Conservation (phyloP, 2,888 invertebrate species). For the Halictus ligatus region DNA sequence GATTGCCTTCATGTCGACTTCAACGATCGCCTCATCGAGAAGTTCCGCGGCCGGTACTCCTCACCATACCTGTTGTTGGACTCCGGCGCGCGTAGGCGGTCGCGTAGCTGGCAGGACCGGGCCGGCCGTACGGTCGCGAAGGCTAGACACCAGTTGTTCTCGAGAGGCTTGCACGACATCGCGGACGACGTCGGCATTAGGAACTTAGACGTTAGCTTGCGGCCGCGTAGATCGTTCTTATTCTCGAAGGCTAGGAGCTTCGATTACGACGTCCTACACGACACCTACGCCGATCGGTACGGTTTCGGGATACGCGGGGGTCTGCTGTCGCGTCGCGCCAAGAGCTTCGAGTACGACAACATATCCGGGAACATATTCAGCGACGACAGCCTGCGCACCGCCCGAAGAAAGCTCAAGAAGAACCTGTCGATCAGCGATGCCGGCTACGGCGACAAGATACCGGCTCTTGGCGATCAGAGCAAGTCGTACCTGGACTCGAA, state of each 20-base stretch:
- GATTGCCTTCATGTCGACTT: slow-evolving; percentile 80
- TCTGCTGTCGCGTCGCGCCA: slow-evolving; percentile 72
- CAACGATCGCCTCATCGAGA: slow-evolving; percentile 77
- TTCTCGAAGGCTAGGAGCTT: slow-evolving; percentile 80
- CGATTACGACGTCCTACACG: slow-evolving; percentile 77
- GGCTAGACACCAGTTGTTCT: slow-evolving; percentile 53
- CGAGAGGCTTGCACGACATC: slow-evolving; percentile 51
- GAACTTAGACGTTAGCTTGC: slow-evolving; percentile 68
- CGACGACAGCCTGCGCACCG: slow-evolving; percentile 82
- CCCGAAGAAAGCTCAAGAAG: slow-evolving; percentile 81
- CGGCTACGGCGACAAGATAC: slow-evolving; percentile 81
- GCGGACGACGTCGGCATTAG: slow-evolving; percentile 65
- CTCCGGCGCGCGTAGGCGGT: slow-evolving; percentile 58
- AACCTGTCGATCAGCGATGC: slow-evolving; percentile 80
- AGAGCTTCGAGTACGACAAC: slow-evolving; percentile 82
- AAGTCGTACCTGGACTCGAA: slow-evolving; percentile 82
- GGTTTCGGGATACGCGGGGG: slow-evolving; percentile 61
- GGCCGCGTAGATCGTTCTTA: slow-evolving; percentile 73
- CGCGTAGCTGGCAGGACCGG: slow-evolving; percentile 76
- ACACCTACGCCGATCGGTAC: slow-evolving; percentile 65
- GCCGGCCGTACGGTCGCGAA: slow-evolving; percentile 50
- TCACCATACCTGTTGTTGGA: slow-evolving; percentile 63
- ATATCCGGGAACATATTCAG: slow-evolving; percentile 82
- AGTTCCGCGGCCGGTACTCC: slow-evolving; percentile 73
- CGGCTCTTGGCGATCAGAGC: slow-evolving; percentile 81